Conservation (phyloP, 2,888 invertebrate species). For the Drosophila prolongata region DNA sequence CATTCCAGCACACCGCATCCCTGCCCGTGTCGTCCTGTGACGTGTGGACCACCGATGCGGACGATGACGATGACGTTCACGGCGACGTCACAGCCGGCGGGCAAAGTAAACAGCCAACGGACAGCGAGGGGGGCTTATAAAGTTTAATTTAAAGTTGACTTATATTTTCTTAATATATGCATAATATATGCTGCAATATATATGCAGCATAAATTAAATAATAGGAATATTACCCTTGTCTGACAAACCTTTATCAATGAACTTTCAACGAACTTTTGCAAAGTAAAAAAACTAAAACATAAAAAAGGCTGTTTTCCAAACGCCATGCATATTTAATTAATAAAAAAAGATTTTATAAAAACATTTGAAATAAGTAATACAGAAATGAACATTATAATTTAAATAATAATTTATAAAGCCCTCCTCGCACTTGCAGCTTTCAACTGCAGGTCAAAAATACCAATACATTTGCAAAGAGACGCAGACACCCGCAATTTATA, state of each 20-base stretch:
- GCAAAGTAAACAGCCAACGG: conserved; percentile 5
- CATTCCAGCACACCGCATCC: not conserved
- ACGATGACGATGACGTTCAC: conserved; percentile 2
- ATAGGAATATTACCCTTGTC: too few relatives aligned
- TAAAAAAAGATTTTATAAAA: not conserved
- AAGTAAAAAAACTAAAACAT: too few relatives aligned
- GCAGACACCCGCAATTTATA: conserved; percentile 40
- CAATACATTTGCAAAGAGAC: conserved; percentile 5
- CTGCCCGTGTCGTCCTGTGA: not conserved
- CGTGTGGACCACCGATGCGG: conserved; percentile 16
- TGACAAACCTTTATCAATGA: too few relatives aligned
- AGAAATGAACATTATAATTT: not conserved
- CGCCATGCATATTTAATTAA: not conserved
- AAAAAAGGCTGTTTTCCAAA: too few relatives aligned
- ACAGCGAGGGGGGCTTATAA: not conserved
- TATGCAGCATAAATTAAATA: too few relatives aligned
- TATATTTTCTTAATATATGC: too few relatives aligned
- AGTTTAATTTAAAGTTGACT: not conserved
- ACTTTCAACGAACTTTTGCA: too few relatives aligned
- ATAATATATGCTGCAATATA: too few relatives aligned
- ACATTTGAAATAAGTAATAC: not conserved
- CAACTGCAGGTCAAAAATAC: conserved; percentile 14
- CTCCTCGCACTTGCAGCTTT: conserved; percentile 23
- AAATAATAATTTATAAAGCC: not conserved
- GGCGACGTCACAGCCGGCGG: conserved; percentile 12